These are phyloP conservation scores for Lamellibrachia satsuma DNA, from an alignment of 2,888 invertebrate species.

Conservation along the genomic window DNA sequence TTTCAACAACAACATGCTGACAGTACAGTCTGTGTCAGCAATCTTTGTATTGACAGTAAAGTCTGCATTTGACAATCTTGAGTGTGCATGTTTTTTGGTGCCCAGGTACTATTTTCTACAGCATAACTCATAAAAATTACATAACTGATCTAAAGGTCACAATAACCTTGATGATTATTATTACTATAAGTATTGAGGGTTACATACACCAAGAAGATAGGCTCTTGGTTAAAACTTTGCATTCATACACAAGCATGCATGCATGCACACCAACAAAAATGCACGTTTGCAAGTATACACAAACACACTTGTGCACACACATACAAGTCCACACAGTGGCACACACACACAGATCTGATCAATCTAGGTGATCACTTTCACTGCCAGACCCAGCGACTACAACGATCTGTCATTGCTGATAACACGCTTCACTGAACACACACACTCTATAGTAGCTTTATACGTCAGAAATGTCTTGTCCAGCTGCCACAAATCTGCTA, in stretches of 20 bases:
- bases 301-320: background rate
- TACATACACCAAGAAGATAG: too few species aligned
- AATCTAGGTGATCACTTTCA: background rate
- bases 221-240: too few species aligned
- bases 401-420: background rate
- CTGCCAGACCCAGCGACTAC: background rate
- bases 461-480: background rate
- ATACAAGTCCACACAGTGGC: background rate
- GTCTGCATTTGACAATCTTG: background rate
- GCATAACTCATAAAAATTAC: background rate
- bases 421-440: slow-evolving; percentile 9
- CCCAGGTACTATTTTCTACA: background rate
- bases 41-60: background rate
- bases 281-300: background rate
- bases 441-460: background rate
- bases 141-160: background rate
- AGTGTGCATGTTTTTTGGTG: background rate
- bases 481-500: background rate
- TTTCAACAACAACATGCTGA: background rate
- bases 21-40: background rate
- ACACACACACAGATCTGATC: background rate
- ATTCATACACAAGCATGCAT: background rate
- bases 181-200: too few species aligned
- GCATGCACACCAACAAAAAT: background rate
- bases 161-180: background rate